phyloP scores from a whole-genome alignment of 1,140 invertebrate species.

The Apis cerana region DNA sequence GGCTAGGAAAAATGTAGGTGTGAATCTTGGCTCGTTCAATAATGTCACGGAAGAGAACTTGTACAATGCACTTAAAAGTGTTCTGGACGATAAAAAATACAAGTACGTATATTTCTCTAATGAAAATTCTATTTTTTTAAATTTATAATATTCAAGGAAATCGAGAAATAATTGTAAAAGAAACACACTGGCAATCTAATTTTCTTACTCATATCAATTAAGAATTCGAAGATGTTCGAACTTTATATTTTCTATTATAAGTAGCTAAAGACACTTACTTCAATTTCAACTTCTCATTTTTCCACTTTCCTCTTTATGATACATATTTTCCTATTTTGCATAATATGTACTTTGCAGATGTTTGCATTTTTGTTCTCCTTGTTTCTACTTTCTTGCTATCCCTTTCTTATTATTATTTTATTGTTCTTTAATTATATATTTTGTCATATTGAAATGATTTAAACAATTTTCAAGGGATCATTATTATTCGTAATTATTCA shows the following conservation, averaged over 20 bases:
- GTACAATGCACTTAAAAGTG: slow-evolving; percentile 61
- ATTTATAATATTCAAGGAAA: too few relatives aligned
- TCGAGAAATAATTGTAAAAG: too few relatives aligned
- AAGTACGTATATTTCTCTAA: slow-evolving; percentile 56
- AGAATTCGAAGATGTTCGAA: too few relatives aligned
- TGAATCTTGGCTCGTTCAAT: slow-evolving; percentile 40
- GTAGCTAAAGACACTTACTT: not conserved
- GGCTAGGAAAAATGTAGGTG: slow-evolving; percentile 51
- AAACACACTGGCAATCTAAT: too few relatives aligned
- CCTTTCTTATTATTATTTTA: not conserved
- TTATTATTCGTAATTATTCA: too few relatives aligned
- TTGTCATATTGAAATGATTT: not conserved
- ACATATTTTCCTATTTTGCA: not conserved
- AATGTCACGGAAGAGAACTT: slow-evolving; percentile 71
- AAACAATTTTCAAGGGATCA: too few relatives aligned
- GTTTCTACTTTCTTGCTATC: too few relatives aligned
- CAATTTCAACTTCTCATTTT: not conserved
- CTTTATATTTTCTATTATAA: too few relatives aligned
- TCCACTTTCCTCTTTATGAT: not conserved
- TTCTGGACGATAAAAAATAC: slow-evolving; percentile 72
- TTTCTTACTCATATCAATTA: too few relatives aligned
- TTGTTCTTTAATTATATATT: not conserved
- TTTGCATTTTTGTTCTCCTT: not conserved
- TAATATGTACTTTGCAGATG: not conserved
- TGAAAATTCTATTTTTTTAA: too few relatives aligned